Percentiles rank a stretch among this genome's conserved stretches.
phyloP scores from a whole-genome alignment of 2,888 invertebrate genomes.

The Drosophila histrio region DNA sequence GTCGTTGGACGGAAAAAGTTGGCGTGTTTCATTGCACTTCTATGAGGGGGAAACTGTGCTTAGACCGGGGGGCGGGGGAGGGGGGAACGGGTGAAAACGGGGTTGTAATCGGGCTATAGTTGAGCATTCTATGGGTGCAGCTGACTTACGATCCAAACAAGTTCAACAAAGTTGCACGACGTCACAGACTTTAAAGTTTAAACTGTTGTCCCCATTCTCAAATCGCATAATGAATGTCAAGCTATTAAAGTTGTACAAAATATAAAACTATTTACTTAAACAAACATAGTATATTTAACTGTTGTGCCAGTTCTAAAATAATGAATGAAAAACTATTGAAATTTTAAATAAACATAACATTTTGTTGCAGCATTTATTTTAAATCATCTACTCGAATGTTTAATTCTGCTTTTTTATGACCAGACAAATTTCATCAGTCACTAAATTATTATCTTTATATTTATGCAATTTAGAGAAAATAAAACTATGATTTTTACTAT shows the following conservation, averaged over 20 bases:
- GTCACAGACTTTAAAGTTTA: constrained; percentile 29
- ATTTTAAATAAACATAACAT: too few relatives aligned
- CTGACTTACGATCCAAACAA: constrained; percentile 12
- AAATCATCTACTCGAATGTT: too few relatives aligned
- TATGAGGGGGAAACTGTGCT: constrained; percentile 31
- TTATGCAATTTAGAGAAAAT: too few relatives aligned
- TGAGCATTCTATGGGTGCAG: constrained; percentile 34
- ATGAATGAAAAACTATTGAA: too few relatives aligned
- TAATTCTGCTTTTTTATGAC: too few relatives aligned
- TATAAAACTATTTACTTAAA: background rate
- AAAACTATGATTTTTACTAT: too few relatives aligned
- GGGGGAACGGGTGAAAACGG: background rate
- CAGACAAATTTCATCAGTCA: too few relatives aligned
- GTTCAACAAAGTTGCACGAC: constrained; percentile 15
- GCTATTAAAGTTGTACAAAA: constrained; percentile 5
- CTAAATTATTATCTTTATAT: too few relatives aligned
- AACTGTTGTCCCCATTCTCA: constrained; percentile 15
- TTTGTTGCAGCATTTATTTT: too few relatives aligned
- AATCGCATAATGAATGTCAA: constrained; percentile 1
- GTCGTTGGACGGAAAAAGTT: constrained; percentile 40
- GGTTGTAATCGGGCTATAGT: background rate
- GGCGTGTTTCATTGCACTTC: constrained; percentile 72
- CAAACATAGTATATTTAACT: too few relatives aligned
- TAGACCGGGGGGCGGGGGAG: too few relatives aligned
- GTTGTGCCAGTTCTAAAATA: too few relatives aligned